Percentiles rank a stretch among this genome's conserved stretches.
Conservation (phyloP, 2,888 invertebrate species). For the Muschampia plurimacula region DNA sequence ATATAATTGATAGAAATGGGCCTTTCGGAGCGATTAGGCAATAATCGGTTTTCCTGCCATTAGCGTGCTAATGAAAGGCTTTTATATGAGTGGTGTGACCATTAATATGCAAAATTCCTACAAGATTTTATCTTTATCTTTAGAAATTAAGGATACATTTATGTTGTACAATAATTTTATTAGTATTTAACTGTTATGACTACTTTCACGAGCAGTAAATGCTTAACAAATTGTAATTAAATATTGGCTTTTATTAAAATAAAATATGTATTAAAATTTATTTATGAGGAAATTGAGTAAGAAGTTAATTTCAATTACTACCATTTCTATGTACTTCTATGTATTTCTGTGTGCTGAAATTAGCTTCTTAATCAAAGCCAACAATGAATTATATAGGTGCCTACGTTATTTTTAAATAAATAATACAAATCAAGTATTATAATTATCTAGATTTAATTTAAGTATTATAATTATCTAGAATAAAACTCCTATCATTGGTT, state of each 20-base stretch:
- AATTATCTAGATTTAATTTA: background rate
- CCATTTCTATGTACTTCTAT: too few species aligned
- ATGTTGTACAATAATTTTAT: conserved; percentile 16
- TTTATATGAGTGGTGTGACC: conserved; percentile 13
- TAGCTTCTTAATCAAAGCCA: too few species aligned
- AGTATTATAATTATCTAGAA: background rate
- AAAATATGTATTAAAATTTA: background rate
- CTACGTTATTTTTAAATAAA: too few species aligned
- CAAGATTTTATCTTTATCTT: conserved; percentile 21
- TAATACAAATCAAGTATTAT: background rate
- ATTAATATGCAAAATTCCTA: conserved; percentile 22
- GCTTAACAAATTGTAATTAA: background rate
- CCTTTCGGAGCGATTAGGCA: conserved; percentile 35
- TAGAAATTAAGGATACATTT: conserved; percentile 36
- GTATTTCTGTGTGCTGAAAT: too few species aligned
- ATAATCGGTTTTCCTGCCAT: conserved; percentile 20
- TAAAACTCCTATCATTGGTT: conserved; percentile 34
- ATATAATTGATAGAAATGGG: conserved; percentile 33
- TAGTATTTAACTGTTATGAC: background rate
- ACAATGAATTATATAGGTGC: too few species aligned
- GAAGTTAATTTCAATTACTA: too few species aligned
- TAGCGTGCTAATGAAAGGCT: conserved; percentile 15
- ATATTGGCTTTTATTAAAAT: background rate
- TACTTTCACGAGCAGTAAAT: background rate
- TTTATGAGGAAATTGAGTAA: too few species aligned